Evolutionary conservation across 2,888 invertebrate species (phyloP).

Genomic region (Aquatica leii): DNA sequence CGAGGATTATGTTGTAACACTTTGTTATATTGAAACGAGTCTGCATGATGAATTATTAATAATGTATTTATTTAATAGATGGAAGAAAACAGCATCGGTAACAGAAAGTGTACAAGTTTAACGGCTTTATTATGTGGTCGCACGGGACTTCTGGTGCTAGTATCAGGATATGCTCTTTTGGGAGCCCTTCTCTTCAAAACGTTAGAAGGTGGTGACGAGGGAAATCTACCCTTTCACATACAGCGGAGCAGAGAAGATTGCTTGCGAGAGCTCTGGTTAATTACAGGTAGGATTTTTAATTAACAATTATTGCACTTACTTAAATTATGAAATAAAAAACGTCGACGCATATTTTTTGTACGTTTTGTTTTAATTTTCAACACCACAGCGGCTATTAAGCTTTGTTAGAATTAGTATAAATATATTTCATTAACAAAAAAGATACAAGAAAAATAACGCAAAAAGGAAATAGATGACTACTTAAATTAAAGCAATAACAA

Average conservation of each 20-base stretch:
- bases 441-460: too few relatives aligned
- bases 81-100: slow-evolving; percentile 46
- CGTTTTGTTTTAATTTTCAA: too few relatives aligned
- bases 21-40: not conserved
- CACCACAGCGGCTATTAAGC: too few relatives aligned
- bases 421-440: too few relatives aligned
- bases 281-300: slow-evolving; percentile 70
- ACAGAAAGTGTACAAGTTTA: slow-evolving; percentile 41
- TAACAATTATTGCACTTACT: not conserved
- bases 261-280: slow-evolving; percentile 78
- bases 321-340: too few relatives aligned
- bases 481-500: too few relatives aligned
- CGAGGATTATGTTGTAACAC: too few relatives aligned
- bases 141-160: slow-evolving; percentile 55
- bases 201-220: slow-evolving; percentile 54
- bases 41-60: not conserved
- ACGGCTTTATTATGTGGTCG: slow-evolving; percentile 57
- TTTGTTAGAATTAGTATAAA: too few relatives aligned
- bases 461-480: too few relatives aligned
- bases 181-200: slow-evolving; percentile 58
- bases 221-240: slow-evolving; percentile 46
- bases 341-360: not conserved
- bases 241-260: slow-evolving; percentile 63
- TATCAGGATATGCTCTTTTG: slow-evolving; percentile 57
- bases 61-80: slow-evolving; percentile 47